phyloP scores from a whole-genome alignment of 2,888 invertebrate species.

The Bombylius major region DNA sequence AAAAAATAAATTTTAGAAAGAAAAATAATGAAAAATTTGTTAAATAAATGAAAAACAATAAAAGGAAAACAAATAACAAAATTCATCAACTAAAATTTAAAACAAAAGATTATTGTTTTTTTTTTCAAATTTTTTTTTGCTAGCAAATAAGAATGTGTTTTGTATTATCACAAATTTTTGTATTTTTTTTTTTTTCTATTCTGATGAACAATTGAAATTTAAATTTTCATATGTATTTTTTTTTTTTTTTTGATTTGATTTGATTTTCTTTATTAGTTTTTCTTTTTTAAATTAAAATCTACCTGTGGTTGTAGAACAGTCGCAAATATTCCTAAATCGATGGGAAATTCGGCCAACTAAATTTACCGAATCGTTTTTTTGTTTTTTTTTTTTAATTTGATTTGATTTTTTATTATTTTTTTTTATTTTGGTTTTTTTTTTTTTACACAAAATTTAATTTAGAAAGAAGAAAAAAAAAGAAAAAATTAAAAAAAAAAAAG shows the following conservation, averaged over 20 bases:
- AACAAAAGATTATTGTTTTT: no score
- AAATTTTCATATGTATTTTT: neutral
- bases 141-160: no score
- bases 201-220: neutral
- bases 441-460: neutral
- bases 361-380: neutral
- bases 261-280: neutral
- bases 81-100: no score
- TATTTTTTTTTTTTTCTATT: neutral
- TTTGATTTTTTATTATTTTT: neutral
- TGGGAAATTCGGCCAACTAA: slow-evolving; percentile 58
- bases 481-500: slow-evolving; percentile 3
- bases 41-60: no score
- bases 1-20: no score
- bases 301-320: slow-evolving; percentile 53
- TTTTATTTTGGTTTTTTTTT: neutral
- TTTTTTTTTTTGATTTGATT: neutral
- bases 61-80: no score
- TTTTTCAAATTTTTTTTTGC: no score
- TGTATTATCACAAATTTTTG: neutral
- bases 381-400: neutral
- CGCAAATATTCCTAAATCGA: slow-evolving; percentile 63
- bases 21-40: no score
- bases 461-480: slow-evolving; percentile 1
- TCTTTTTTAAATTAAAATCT: slow-evolving; percentile 15